A percentile compares a stretch with the other conserved stretches of the same genome.
Conservation (phyloP, 30 jellyfish, hydroid and myxozoan genomes). For the Chrysaora quinquecirrha region DNA sequence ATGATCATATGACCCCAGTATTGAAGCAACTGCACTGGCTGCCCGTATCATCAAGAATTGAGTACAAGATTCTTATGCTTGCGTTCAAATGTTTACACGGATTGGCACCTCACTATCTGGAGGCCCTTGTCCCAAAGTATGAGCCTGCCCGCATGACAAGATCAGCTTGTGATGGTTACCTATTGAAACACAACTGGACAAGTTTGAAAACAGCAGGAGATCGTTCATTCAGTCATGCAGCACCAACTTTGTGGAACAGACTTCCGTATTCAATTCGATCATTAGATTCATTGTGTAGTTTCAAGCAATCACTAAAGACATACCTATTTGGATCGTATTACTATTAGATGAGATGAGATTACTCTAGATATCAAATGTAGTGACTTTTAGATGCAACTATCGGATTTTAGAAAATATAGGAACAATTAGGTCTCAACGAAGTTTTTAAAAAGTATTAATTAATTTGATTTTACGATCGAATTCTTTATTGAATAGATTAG, state of each 20-base stretch:
- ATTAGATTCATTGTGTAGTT: conserved; percentile 34
- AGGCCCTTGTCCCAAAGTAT: conserved; percentile 27
- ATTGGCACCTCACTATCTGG: conserved; percentile 34
- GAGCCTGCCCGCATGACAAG: conserved; percentile 39
- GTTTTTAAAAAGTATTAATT: too few species aligned
- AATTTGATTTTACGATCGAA: too few species aligned
- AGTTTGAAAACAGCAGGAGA: conserved; percentile 47
- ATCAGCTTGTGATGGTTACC: conserved; percentile 27
- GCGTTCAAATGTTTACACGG: conserved; percentile 60
- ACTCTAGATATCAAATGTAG: too few species aligned
- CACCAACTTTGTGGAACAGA: conserved; percentile 44
- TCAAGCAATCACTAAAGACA: conserved; percentile 31
- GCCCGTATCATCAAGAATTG: conserved; percentile 36
- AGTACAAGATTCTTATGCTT: conserved; percentile 56
- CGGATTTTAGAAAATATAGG: too few species aligned
- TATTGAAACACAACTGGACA: conserved; percentile 52
- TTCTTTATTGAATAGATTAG: too few species aligned
- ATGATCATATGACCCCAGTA: conserved; percentile 31
- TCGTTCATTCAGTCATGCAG: conserved; percentile 52
- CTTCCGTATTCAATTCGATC: conserved; percentile 46
- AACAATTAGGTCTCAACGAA: too few species aligned
- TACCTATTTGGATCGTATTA: not conserved
- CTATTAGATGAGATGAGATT: too few species aligned
- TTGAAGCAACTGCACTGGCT: conserved; percentile 36
- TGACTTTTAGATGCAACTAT: too few species aligned